Evolutionary conservation across 2,888 invertebrate species (phyloP).

Genomic region (Agrypnus murinus): DNA sequence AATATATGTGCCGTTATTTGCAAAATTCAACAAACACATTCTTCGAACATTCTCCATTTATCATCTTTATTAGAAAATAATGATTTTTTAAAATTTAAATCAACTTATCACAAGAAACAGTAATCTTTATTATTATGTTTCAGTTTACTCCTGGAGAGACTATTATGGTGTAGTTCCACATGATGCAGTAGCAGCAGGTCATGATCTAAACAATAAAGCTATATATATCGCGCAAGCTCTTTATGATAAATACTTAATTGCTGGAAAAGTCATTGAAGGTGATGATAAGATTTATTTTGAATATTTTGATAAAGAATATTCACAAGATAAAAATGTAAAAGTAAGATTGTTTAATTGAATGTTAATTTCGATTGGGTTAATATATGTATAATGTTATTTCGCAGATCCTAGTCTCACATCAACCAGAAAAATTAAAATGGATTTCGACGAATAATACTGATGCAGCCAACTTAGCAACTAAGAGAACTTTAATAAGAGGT

Average conservation of each 20-base stretch:
- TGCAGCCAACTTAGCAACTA: neutral
- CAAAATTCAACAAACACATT: too few relatives aligned
- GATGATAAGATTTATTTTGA: neutral
- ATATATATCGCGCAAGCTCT: neutral
- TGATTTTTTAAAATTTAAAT: too few relatives aligned
- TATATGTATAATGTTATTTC: neutral
- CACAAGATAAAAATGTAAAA: neutral
- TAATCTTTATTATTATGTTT: too few relatives aligned
- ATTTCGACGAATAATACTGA: neutral
- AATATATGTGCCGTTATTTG: too few relatives aligned
- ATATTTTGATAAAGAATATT: conserved; percentile 1
- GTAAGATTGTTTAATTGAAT: neutral
- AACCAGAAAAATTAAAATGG: neutral
- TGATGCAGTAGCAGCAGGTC: neutral
- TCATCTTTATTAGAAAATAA: too few relatives aligned
- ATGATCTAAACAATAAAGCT: neutral
- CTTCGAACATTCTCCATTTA: too few relatives aligned
- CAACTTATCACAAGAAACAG: too few relatives aligned
- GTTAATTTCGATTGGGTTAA: neutral
- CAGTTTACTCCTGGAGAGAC: conserved; percentile 6
- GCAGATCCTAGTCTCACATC: neutral
- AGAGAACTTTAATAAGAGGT: neutral
- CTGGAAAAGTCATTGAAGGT: neutral
- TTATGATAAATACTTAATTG: neutral
- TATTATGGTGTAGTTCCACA: neutral